Base-by-base conservation (phyloP, 2,797 vertebrate species). In the Staurois parvus region DNA sequence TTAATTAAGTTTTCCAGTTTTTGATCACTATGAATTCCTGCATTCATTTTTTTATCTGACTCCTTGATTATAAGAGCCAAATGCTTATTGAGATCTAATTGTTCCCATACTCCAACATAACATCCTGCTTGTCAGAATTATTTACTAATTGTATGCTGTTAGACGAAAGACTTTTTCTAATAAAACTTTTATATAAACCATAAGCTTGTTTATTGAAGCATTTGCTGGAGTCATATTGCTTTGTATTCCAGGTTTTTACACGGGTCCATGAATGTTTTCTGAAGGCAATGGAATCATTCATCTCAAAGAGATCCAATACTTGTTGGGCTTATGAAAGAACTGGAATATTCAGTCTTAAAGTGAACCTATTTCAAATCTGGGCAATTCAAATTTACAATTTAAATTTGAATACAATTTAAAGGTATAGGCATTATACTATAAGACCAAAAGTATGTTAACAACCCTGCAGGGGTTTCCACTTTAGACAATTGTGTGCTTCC, bases 71-170 rank as follows among this genome's bases (percentile, higher is more conserved):
- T 12, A 12, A 48, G 21, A 64, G 29, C 29, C 62, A 42, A 13
- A 12, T 19, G 42, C 19, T 84, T 15, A 72, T 56, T 30, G 72
- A 72, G 2, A 32, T 30, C 4, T 56, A 45, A 84, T 76, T 69
- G 26, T 40, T 72, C 59, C 48, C 75, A 64, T 62, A 59, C 56
- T 72, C 12, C 30, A 11, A 69, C 69, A 81, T 72, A 24, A 37
- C 28, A 32, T 40, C 59, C n/a, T 76, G 29, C 48, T 76, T 59
- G 26, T 45, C 29, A 26, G n/a, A 70, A 80, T 69, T 80, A 34
- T 69, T 52, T 69, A 70, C 32, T 45, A 72, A 62, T 72, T 32
- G 29, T 30, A 42, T 21, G 40, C 29, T 42, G 29, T 66, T 72
- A 72, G 15, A 15, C 59, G 17, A 28, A 15, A 26, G 12, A 32